phyloP scores from a whole-genome alignment of 2,888 invertebrate genomes.

The Drosophila fungiperda region DNA sequence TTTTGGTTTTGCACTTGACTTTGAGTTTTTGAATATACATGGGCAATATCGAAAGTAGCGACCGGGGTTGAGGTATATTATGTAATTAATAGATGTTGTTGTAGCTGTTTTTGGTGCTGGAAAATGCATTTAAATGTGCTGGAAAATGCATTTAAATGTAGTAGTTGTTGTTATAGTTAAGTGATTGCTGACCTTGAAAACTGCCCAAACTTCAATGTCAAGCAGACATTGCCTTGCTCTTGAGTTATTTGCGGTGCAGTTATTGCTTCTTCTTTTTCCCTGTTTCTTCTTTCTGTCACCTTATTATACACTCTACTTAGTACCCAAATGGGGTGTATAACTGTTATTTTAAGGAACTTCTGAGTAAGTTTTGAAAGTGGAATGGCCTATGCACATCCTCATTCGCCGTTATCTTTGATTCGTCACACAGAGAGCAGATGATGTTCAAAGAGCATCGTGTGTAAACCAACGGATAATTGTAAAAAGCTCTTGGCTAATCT shows the following conservation, averaged over 20 bases:
- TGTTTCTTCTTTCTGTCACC: not conserved
- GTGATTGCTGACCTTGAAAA: slow-evolving; percentile 40
- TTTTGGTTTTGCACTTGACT: slow-evolving; percentile 64
- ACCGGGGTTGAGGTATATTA: slow-evolving; percentile 15
- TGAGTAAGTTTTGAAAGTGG: not conserved
- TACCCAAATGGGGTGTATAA: not conserved
- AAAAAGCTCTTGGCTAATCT: not conserved
- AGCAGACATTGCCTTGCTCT: slow-evolving; percentile 35
- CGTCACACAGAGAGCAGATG: no score
- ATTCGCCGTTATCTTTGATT: no score
- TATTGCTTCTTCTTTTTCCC: not conserved
- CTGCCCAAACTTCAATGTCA: slow-evolving; percentile 50
- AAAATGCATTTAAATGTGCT: slow-evolving; percentile 50
- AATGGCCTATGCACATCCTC: no score
- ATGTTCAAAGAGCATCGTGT: no score
- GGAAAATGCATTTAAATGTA: slow-evolving; percentile 47
- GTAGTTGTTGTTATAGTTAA: slow-evolving; percentile 1
- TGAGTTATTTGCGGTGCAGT: slow-evolving; percentile 19
- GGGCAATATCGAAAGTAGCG: not conserved
- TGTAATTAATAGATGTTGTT: slow-evolving; percentile 46
- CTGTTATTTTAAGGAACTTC: not conserved
- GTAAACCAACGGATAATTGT: not conserved
- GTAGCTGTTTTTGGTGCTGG: slow-evolving; percentile 27
- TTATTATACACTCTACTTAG: not conserved
- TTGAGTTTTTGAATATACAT: slow-evolving; percentile 52